Evolutionary conservation across 2,797 vertebrate genomes (phyloP), one percentile per base, ranked within the genome.

Genomic region (Acanthurus leucopareius): DNA sequence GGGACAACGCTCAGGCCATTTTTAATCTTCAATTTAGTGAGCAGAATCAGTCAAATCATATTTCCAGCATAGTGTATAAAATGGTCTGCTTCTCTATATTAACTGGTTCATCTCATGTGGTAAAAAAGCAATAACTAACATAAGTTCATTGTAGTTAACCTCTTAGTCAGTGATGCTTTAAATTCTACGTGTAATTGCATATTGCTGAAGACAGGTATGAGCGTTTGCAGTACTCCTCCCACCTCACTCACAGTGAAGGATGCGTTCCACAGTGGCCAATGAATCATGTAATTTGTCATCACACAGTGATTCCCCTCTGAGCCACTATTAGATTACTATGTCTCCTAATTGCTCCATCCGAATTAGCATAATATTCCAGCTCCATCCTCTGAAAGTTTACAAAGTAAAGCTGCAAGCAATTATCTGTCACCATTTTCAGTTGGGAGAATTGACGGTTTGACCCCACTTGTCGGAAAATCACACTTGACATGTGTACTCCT

Each of bases 391-490:
- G 73, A 85, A 92, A 89, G 80, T 92, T 93, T 86, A 88, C 90
- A 86, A 83, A 89, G 84, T 69, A 73, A 88, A 89, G 87, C 93
- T 93, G 89, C 82, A 7, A 90, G 94, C 91, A 86, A 89, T 91
- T 91, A 93, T 93, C 92, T 85, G 90, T 91, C 93, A 88, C 77
- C 73, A 74, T 86, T 87, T 86, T 84, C 78, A 82, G 74, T 84
- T 60, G 52, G 77, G 88, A 91, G 88, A 91, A 87, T 90, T 90
- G 91, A 89, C 71, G 80, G 71, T 91, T 89, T 93, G 89, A 93
- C 94, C 93, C 85, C 80, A 86, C 88, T 88, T 86, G 90, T 93
- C 89, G 85, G 85, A 86, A 86, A 90, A 91, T 90, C 90, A 88
- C 81, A 85, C 89, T 86, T 89, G 89, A 93, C 91, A 89, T 89